Base-by-base conservation (phyloP, 1,140 invertebrate genomes). In the Spodoptera litura region DNA sequence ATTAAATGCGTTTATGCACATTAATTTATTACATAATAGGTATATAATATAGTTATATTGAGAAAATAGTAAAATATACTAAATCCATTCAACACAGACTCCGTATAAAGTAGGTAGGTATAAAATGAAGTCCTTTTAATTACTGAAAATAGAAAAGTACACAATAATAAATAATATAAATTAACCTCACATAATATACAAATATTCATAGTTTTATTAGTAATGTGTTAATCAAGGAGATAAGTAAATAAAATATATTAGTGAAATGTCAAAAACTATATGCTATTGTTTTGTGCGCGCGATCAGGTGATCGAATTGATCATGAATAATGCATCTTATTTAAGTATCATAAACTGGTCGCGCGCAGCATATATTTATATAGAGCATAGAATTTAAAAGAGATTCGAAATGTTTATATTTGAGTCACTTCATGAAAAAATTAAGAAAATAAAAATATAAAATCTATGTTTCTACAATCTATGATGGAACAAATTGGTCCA, bases 111-210 rank as follows among this genome's bases (percentile, higher is more conserved):
- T 10, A 25, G 15, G 52, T 70, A 66, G 62, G 62, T 31, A 52
- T 51, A 64, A 64, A 44, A 70, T 53, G 66, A 70, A 70, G 66
- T 70, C 66, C 66, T 52, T 49, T 53, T 70, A 70, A 52, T 70
- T 70, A 70, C 66, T 70, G 66, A 70, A 70, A 70, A 70, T 70
- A 70, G 66, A 70, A 70, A 68, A 70, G 20, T 70, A 70, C 66
- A 66, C 62, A 70, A 31, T 70, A 70, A 70, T 70, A 70, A 70
- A 70, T 70, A 70, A 70, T 70, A 70, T 70, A 70, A 70, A 70
- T 5, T 51, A 70, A 25, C 25, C 53, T 70, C 49, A 27, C 12
- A 70, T 70, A 9, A 53, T 52, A 70, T 70, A 70, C 49, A 70
- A 4, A 53, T 31, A 31, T 53, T 53, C 51, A 27, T 70, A 27